These are phyloP conservation scores for Phymorhynchus buccinoides DNA, from an alignment of 1,140 invertebrate species.

Conservation along the genomic window DNA sequence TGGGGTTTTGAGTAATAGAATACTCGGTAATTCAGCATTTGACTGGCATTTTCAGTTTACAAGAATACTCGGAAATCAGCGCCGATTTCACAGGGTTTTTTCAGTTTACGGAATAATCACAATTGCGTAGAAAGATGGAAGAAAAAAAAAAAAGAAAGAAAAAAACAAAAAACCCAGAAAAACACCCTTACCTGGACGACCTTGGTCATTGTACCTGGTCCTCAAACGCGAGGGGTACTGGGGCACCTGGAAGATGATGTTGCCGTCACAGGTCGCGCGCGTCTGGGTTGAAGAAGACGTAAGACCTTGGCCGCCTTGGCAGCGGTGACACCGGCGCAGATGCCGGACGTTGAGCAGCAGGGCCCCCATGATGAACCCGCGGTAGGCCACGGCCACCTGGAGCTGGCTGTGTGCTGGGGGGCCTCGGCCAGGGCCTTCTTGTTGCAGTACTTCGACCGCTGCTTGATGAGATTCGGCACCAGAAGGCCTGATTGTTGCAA, in stretches of 20 bases:
- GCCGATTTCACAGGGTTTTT: too few species aligned
- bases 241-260: slow-evolving; percentile 60
- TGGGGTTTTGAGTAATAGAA: too few species aligned
- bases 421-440: slow-evolving; percentile 49
- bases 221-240: slow-evolving; percentile 55
- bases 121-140: too few species aligned
- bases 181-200: slow-evolving; percentile 55
- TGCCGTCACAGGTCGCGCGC: slow-evolving; percentile 50
- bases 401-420: slow-evolving; percentile 42
- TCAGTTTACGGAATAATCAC: too few species aligned
- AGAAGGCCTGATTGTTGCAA: slow-evolving; percentile 55
- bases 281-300: slow-evolving; percentile 62
- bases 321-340: too few species aligned
- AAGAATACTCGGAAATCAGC: too few species aligned
- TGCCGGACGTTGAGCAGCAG: slow-evolving; percentile 57
- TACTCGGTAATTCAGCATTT: too few species aligned
- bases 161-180: too few species aligned
- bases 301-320: slow-evolving; percentile 56
- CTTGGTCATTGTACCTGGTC: slow-evolving; percentile 61
- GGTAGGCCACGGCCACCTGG: slow-evolving; percentile 49
- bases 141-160: too few species aligned
- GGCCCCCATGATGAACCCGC: slow-evolving; percentile 61
- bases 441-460: slow-evolving; percentile 59
- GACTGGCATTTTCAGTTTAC: too few species aligned
- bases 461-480: slow-evolving; percentile 57